These are phyloP conservation scores for Xiphorhynchus erythropygius DNA, from an alignment of 2,797 vertebrate genomes.

Conservation along the genomic window DNA sequence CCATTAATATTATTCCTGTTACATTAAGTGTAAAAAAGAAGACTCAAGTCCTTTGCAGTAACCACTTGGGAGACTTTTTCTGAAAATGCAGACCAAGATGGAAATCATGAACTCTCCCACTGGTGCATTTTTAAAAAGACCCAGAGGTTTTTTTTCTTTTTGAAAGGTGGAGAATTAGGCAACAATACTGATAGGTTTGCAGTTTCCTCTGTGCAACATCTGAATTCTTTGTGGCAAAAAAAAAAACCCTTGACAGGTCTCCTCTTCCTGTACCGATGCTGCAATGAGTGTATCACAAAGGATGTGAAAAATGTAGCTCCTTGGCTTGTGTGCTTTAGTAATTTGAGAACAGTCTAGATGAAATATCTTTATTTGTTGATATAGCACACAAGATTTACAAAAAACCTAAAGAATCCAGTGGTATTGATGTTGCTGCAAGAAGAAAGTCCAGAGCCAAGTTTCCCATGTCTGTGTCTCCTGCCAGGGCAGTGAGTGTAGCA, in stretches of 20 bases:
- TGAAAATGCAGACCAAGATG: neutral
- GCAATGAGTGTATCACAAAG: fast-evolving
- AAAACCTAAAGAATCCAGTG: neutral
- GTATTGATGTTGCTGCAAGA: neutral
- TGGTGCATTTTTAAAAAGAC: neutral
- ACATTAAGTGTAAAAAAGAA: conserved; percentile 2
- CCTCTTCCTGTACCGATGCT: neutral
- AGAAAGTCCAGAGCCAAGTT: neutral
- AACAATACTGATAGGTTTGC: neutral
- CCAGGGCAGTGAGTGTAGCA: fast-evolving
- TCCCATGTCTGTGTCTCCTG: neutral
- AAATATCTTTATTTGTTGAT: neutral
- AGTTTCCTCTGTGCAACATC: neutral
- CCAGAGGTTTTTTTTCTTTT: neutral
- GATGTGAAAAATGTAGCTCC: neutral
- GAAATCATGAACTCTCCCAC: neutral
- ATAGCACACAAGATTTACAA: neutral
- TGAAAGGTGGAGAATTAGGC: neutral
- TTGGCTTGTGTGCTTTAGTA: neutral
- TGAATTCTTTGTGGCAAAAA: neutral
- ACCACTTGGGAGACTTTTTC: neutral
- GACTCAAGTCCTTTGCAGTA: neutral
- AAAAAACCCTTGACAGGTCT: neutral
- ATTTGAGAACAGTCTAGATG: neutral
- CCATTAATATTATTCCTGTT: conserved; percentile 27